Percentiles rank a stretch among this genome's conserved stretches.
Evolutionary conservation across 2,113 vertebrate genomes (phyloP).

Genomic region (Antechinus flavipes): DNA sequence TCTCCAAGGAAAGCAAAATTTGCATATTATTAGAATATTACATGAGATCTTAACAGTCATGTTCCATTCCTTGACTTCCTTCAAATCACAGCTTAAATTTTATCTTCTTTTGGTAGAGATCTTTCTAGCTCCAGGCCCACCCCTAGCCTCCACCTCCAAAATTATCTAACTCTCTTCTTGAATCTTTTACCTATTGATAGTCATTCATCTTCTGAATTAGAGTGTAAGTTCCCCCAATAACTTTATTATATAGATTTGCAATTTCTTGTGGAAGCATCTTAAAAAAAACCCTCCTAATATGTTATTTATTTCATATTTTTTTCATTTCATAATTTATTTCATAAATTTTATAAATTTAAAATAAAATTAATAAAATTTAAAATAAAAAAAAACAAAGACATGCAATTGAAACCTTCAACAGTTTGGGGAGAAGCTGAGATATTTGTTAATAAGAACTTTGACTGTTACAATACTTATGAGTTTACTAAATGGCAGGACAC

Average conservation of each 20-base stretch:
- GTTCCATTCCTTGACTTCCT: background rate
- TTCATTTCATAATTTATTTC: too few species aligned
- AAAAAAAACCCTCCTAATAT: too few species aligned
- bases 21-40: background rate
- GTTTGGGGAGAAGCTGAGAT: background rate
- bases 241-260: too few species aligned
- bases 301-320: too few species aligned
- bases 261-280: too few species aligned
- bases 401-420: background rate
- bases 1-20: background rate
- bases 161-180: background rate
- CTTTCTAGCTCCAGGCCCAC: background rate
- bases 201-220: background rate
- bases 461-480: background rate
- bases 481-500: background rate
- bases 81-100: background rate
- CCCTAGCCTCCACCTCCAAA: background rate
- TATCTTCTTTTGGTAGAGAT: background rate
- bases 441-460: background rate
- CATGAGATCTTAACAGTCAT: background rate
- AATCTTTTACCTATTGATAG: background rate
- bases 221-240: background rate
- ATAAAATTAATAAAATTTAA: too few species aligned
- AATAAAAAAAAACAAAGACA: background rate
- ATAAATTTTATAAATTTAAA: too few species aligned